phyloP scores from a whole-genome alignment of 2,797 vertebrate species.

The Brachymystax lenok region DNA sequence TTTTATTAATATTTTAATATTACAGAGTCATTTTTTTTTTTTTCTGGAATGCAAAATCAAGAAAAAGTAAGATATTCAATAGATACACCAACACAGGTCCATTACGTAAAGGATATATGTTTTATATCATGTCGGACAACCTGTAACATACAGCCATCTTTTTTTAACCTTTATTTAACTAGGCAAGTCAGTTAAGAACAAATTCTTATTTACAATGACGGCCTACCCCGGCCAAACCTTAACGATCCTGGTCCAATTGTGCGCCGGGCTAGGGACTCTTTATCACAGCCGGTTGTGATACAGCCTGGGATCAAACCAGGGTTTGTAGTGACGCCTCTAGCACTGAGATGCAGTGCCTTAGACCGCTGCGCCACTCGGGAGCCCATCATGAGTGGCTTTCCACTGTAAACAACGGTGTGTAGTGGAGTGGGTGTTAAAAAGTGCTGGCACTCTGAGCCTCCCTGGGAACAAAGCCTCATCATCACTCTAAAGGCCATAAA shows the following conservation, averaged over 20 bases:
- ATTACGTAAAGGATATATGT: background rate
- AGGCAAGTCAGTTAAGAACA: too few relatives aligned
- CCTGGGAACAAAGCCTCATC: background rate
- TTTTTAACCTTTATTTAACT: too few relatives aligned
- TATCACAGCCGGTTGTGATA: too few relatives aligned
- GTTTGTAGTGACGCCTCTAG: too few relatives aligned
- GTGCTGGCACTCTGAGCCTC: slow-evolving; percentile 17
- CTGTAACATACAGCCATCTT: background rate
- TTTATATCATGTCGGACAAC: background rate
- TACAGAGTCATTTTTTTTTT: background rate
- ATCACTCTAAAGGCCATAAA: slow-evolving; percentile 2
- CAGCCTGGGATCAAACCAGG: too few relatives aligned
- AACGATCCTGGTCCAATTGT: too few relatives aligned
- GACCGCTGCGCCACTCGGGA: too few relatives aligned
- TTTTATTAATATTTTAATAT: slow-evolving; percentile 51
- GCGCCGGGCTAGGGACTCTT: too few relatives aligned
- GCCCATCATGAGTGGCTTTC: background rate
- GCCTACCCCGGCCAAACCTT: too few relatives aligned
- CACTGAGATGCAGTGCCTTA: too few relatives aligned
- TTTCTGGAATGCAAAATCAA: background rate
- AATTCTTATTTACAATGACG: too few relatives aligned
- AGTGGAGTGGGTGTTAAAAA: slow-evolving; percentile 31
- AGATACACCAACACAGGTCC: background rate
- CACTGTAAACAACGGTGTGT: slow-evolving; percentile 36
- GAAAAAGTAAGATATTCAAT: background rate